Evolutionary conservation across 92 coral and sea anemone genomes (phyloP).

Genomic region (Epizoanthus illoricatus): DNA sequence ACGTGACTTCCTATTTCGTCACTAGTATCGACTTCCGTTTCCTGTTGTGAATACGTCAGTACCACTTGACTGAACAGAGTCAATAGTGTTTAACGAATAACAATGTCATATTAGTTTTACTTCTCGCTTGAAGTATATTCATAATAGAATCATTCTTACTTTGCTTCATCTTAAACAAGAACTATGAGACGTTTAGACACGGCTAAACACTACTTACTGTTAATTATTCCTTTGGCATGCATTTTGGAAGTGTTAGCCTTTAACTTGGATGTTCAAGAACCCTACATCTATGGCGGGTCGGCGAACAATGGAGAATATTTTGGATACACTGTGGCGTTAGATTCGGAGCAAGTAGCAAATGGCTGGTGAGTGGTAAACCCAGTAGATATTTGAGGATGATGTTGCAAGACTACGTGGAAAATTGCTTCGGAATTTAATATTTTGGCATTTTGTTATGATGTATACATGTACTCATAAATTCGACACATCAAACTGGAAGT

Average conservation of each 20-base stretch:
- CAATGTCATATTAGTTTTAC: not conserved
- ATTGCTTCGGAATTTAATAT: too few species aligned
- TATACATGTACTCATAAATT: too few species aligned
- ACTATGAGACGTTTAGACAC: slow-evolving; percentile 3
- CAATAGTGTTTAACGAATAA: not conserved
- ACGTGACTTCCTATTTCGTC: not conserved
- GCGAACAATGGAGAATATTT: not conserved
- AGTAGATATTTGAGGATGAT: too few species aligned
- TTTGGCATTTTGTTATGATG: too few species aligned
- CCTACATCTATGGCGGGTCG: not conserved
- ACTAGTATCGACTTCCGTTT: not conserved
- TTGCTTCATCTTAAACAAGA: not conserved
- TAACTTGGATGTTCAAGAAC: slow-evolving; percentile 9
- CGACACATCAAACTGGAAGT: too few species aligned
- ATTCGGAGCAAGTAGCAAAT: not conserved
- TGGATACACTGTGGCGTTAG: slow-evolving; percentile 16
- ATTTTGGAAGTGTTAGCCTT: slow-evolving; percentile 12
- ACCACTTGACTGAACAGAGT: not conserved
- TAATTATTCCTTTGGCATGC: not conserved
- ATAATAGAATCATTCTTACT: not conserved
- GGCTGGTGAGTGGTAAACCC: not conserved
- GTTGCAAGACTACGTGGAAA: too few species aligned
- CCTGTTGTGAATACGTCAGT: not conserved
- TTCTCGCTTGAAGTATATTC: not conserved
- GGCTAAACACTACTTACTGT: not conserved